Evolutionary conservation across 2,797 vertebrate species (phyloP).

Genomic region (Simalia tracyae): DNA sequence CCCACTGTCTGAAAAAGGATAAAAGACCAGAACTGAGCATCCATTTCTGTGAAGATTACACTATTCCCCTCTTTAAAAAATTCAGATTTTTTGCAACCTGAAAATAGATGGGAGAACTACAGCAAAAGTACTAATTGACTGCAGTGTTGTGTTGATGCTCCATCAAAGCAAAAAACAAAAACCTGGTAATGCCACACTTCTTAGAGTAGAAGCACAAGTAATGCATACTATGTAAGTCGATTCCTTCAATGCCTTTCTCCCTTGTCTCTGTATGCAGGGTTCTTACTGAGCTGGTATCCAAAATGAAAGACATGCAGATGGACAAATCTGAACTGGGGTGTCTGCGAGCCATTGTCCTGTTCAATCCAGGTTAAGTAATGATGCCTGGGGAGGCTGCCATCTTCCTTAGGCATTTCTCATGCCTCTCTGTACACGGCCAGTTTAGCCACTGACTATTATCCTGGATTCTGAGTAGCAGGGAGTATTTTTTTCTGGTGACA

Average conservation of each 20-base stretch:
- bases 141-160: too few relatives aligned
- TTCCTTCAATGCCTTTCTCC: neutral
- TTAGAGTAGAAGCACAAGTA: neutral
- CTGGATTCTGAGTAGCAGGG: neutral
- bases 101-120: neutral
- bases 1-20: neutral
- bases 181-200: neutral
- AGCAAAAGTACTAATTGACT: neutral
- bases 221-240: neutral
- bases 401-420: neutral
- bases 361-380: conserved; percentile 85
- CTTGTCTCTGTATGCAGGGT: conserved; percentile 74
- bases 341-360: conserved; percentile 92
- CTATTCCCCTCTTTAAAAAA: neutral
- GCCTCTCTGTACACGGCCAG: neutral
- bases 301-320: conserved; percentile 99
- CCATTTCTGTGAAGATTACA: too few relatives aligned
- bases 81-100: neutral
- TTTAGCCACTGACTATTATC: neutral
- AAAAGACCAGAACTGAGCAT: neutral
- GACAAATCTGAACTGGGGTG: conserved; percentile 96
- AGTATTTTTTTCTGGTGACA: neutral
- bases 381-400: neutral
- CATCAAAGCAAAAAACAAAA: neutral
- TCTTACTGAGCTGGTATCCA: conserved; percentile 93